Evolutionary conservation across 2,113 vertebrate genomes (phyloP), one percentile per base, ranked within the genome.

Genomic region (Silurus meridionalis): DNA sequence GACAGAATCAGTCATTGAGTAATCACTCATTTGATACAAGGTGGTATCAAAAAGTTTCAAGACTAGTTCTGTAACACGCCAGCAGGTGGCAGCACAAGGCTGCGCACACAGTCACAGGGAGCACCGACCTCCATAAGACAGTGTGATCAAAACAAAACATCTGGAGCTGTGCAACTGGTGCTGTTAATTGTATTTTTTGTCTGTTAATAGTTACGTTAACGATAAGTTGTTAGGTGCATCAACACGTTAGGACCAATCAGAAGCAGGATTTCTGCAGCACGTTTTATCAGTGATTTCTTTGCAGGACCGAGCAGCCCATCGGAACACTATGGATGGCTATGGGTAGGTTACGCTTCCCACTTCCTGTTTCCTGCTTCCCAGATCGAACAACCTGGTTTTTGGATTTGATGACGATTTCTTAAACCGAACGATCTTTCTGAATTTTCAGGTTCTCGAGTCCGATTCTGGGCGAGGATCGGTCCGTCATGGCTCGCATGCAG

Each of bases 401-500:
- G 8, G 14, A 3, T 5, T 78, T 53, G 10, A 8, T 7, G n/a
- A 9, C 1, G 13, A 8, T 78, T 28, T 58, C n/a, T 23, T 37
- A 19, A 28, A 25, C 80, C 1, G 19, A 2, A 1, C 9, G 46
- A 37, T 11, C 19, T 8, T 71, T 4, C 7, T 19, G 17, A 58
- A 10, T 48, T 52, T 2, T 66, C 87, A 95, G 96, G 90, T 93
- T 92, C 87, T 88, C 92, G 48, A 92, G 89, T 78, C 84, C 90
- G 1, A 90, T 93, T 84, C 89, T 92, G 64, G 92, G 94, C 10
- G 96, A 95, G 61, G 93, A 95, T 83, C 88, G 92, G 88, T 95
- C 96, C 0, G 93, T 95, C 66, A 94, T 96, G 89, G 94, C 94
- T 23, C 96, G 95, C 92, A 96, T 95, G 94, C 95, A 96, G 90